A percentile compares a stretch with the other conserved stretches of the same genome.
Evolutionary conservation across 2,888 invertebrate species (phyloP).

Genomic region (Andricus quercusramuli): DNA sequence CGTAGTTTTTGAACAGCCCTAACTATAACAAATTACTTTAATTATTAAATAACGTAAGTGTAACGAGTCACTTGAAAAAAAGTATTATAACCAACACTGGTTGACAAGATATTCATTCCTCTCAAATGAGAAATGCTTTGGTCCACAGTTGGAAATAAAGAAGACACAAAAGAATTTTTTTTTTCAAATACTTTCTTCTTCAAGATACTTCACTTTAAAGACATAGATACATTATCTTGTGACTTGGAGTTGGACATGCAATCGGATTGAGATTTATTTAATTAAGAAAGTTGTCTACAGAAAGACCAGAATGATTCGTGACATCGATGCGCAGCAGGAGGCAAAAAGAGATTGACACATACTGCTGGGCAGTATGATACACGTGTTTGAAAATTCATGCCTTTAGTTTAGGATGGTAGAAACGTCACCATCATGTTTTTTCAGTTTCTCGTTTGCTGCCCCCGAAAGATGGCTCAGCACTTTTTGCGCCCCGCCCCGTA

Average conservation of each 20-base stretch:
- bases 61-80: too few relatives aligned
- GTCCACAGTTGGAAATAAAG: too few relatives aligned
- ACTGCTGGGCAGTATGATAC: slow-evolving; percentile 53
- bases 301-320: slow-evolving; percentile 41
- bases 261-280: slow-evolving; percentile 42
- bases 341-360: slow-evolving; percentile 62
- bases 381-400: slow-evolving; percentile 59
- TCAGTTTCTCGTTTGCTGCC: slow-evolving; percentile 60
- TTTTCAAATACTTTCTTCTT: too few relatives aligned
- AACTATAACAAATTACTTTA: too few relatives aligned
- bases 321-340: slow-evolving; percentile 54
- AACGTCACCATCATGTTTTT: slow-evolving; percentile 57
- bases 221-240: not conserved
- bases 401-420: slow-evolving; percentile 49
- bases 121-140: too few relatives aligned
- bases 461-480: slow-evolving; percentile 73
- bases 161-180: too few relatives aligned
- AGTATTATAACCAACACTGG: too few relatives aligned
- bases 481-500: slow-evolving; percentile 76
- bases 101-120: too few relatives aligned
- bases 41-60: too few relatives aligned
- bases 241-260: not conserved
- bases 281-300: slow-evolving; percentile 50
- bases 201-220: too few relatives aligned
- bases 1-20: too few relatives aligned